A percentile compares a stretch with the other conserved stretches of the same genome.
Evolutionary conservation across 2,797 vertebrate genomes (phyloP).

Genomic region (Parauchenoglanis ngamensis): DNA sequence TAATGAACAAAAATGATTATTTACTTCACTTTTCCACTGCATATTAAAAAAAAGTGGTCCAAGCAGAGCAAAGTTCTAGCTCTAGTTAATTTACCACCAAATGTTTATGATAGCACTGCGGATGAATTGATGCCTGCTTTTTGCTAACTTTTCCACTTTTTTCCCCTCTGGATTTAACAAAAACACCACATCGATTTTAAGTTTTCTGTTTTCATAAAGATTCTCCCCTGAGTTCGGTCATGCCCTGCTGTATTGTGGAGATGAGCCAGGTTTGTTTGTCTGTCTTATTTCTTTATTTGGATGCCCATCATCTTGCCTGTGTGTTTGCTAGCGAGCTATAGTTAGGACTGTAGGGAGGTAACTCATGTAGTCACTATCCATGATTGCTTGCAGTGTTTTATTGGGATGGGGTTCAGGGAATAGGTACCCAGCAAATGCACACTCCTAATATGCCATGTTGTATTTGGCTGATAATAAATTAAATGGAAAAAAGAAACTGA

Average conservation of each 20-base stretch:
- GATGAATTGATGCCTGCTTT: not conserved
- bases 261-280: not conserved
- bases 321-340: not conserved
- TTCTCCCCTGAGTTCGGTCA: not conserved
- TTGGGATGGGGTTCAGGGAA: not conserved
- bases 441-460: not conserved
- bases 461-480: not conserved
- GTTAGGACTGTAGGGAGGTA: not conserved
- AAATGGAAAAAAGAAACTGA: not conserved
- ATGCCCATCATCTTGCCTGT: not conserved
- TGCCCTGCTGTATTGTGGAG: not conserved
- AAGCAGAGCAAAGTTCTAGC: not conserved
- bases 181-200: not conserved
- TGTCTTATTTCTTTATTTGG: constrained; percentile 18
- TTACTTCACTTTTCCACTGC: not conserved
- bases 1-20: not conserved
- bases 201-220: constrained; percentile 4
- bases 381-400: not conserved
- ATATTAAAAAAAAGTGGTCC: not conserved
- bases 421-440: not conserved
- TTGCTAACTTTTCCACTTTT: not conserved
- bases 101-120: not conserved
- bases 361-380: not conserved
- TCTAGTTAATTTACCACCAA: not conserved
- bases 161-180: not conserved